Evolutionary conservation across 2,113 vertebrate genomes (phyloP), one percentile per base, ranked within the genome.

Genomic region (Donacobius atricapilla): DNA sequence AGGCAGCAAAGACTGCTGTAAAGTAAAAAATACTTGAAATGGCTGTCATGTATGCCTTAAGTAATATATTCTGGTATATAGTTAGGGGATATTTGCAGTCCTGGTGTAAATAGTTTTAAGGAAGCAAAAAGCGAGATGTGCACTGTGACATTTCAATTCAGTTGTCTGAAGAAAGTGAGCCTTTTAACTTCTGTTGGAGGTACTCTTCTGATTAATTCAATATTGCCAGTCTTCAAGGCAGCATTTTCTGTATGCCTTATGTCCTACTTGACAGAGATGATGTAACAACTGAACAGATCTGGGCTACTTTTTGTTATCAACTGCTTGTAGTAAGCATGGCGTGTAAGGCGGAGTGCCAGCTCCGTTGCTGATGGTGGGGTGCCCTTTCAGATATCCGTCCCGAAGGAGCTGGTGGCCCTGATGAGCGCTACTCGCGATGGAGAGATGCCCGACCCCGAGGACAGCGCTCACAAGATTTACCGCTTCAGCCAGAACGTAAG

Each of bases 391-490:
- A 97, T 99, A 31, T 99, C 99, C 4, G 98, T 99, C 19, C 99
- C 99, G 10, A 99, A 98, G 94, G 99, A 99, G 47, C 81, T 99
- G 97, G 99, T 99, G 61, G 99, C 99, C 14, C 98, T 99, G 53
- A 99, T 99, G 99, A 99, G 99, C 51, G 99, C 99, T 1, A 79
- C 98, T 76, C 98, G 98, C 3, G 98, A 99, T 3, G 99, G 99
- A 81, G 98, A 99, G 72, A 96, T 91, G 33, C 96, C 97, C 4
- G 99, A 99, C 93, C 98, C 99, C 6, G 97, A 97, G 85, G 99
- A 99, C 88, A 85, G 64, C 64, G 90, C 71, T 51, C 98, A 97
- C 56, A 97, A 98, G 82, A 95, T 99, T 66, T 99, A 98, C 95
- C 94, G 95, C 48, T 99, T 99, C 98, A 98, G 97, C 90, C 99